A percentile compares a stretch with the other conserved stretches of the same genome.
Evolutionary conservation across 1,140 invertebrate species (phyloP).

Genomic region (Drosophila parvula): DNA sequence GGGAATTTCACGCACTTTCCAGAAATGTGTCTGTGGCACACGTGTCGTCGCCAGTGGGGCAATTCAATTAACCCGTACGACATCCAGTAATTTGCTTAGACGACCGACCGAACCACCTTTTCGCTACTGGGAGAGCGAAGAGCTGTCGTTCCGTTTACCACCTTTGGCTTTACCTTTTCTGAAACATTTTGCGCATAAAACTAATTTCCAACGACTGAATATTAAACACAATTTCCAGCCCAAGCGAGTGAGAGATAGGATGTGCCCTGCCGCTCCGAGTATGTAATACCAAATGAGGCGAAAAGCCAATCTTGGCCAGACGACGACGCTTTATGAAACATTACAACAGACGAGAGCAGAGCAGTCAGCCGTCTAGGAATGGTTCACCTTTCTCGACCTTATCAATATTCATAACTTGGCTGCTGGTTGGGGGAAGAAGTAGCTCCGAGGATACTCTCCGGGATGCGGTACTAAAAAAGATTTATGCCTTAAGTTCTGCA

Average conservation of each 20-base stretch:
- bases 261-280: background rate
- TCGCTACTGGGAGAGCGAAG: background rate
- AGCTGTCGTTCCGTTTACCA: slow-evolving; percentile 10
- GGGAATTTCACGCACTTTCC: slow-evolving; percentile 21
- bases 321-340: slow-evolving; percentile 40
- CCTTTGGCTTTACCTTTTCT: slow-evolving; percentile 36
- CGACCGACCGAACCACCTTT: slow-evolving; percentile 27
- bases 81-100: slow-evolving; percentile 49
- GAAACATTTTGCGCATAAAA: slow-evolving; percentile 46
- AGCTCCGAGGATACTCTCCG: slow-evolving; percentile 8
- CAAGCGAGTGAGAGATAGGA: slow-evolving; percentile 23
- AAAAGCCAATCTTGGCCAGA: slow-evolving; percentile 52
- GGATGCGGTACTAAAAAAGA: slow-evolving; percentile 35
- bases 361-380: slow-evolving; percentile 23
- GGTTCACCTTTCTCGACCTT: slow-evolving; percentile 43
- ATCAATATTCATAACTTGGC: slow-evolving; percentile 64
- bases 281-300: slow-evolving; percentile 58
- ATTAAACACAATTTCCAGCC: slow-evolving; percentile 56
- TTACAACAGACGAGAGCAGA: slow-evolving; percentile 23
- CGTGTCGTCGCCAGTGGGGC: slow-evolving; percentile 30
- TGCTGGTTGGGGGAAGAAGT: slow-evolving; percentile 7
- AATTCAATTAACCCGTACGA: slow-evolving; percentile 56
- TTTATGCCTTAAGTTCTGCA: slow-evolving; percentile 52
- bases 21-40: slow-evolving; percentile 31
- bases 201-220: slow-evolving; percentile 61